phyloP scores from a whole-genome alignment of 2,113 vertebrate species.

The Elaphurus davidianus region DNA sequence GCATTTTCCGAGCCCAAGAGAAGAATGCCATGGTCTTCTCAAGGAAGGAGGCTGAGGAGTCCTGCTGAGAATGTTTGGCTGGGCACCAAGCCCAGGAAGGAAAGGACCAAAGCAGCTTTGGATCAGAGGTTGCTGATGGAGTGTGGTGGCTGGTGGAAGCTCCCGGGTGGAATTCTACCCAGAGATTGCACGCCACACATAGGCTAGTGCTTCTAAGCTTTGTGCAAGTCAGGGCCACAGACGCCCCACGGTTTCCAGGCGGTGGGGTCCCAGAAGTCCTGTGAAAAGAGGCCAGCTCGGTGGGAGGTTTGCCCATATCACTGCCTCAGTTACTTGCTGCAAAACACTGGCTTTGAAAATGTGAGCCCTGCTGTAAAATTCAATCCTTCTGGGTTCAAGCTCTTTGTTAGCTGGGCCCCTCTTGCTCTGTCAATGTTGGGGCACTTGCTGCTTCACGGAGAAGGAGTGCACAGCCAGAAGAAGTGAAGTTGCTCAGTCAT shows the following conservation, averaged over 20 bases:
- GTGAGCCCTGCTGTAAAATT: not conserved
- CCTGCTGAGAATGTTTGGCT: conserved; percentile 46
- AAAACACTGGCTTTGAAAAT: not conserved
- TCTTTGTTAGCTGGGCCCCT: not conserved
- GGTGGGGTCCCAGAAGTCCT: not conserved
- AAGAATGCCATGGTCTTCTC: not conserved
- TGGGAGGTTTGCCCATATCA: not conserved
- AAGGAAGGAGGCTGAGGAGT: not conserved
- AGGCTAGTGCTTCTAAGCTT: not conserved
- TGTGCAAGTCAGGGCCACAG: not conserved
- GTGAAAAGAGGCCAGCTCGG: not conserved
- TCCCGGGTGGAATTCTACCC: not conserved
- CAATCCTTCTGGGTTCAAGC: not conserved
- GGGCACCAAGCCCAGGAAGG: conserved; percentile 32
- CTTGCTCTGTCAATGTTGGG: not conserved
- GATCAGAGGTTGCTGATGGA: not conserved
- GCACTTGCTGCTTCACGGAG: not conserved
- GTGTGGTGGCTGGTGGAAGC: not conserved
- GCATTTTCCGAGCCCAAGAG: not conserved
- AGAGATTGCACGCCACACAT: rapidly evolving
- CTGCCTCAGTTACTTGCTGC: not conserved
- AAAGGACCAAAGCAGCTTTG: not conserved
- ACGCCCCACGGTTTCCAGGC: not conserved
- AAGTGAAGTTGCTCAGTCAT: not conserved
- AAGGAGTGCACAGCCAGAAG: not conserved